Percentiles rank a stretch among this genome's conserved stretches.
Conservation (phyloP, 2,797 vertebrate genomes). For the Anguilla marmorata region DNA sequence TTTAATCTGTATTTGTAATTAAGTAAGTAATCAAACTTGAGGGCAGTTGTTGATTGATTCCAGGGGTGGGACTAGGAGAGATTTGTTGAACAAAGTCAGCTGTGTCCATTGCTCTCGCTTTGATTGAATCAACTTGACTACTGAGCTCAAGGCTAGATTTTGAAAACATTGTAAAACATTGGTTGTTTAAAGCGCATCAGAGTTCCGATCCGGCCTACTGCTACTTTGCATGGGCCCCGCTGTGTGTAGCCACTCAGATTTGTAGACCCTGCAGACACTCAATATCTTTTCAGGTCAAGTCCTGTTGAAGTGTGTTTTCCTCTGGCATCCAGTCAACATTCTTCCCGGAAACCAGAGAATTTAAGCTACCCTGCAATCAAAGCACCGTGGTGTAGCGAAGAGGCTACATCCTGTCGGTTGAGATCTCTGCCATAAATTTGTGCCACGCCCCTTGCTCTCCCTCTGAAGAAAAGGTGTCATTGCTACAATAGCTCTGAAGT, state of each 20-base stretch:
- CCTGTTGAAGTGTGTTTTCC: neutral
- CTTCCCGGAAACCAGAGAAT: neutral
- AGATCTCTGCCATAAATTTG: neutral
- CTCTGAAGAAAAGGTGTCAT: neutral
- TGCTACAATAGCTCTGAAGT: neutral
- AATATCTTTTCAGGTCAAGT: neutral
- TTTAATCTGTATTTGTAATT: neutral
- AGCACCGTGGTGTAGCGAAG: neutral
- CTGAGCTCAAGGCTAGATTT: neutral
- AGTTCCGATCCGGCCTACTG: neutral
- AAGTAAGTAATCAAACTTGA: neutral
- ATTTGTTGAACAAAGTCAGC: neutral
- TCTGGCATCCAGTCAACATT: constrained; percentile 12
- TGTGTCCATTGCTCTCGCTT: neutral
- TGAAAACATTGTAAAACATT: neutral
- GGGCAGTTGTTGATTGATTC: neutral
- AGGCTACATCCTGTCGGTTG: neutral
- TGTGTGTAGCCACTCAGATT: neutral
- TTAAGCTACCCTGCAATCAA: constrained; percentile 5
- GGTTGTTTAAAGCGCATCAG: neutral
- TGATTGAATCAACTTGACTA: neutral
- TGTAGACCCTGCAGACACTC: neutral
- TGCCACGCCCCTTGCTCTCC: neutral
- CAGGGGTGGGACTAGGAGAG: neutral
- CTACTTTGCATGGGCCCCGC: neutral